Base-by-base conservation (phyloP, 2,113 vertebrate genomes). In the Protomyctophum bolini region DNA sequence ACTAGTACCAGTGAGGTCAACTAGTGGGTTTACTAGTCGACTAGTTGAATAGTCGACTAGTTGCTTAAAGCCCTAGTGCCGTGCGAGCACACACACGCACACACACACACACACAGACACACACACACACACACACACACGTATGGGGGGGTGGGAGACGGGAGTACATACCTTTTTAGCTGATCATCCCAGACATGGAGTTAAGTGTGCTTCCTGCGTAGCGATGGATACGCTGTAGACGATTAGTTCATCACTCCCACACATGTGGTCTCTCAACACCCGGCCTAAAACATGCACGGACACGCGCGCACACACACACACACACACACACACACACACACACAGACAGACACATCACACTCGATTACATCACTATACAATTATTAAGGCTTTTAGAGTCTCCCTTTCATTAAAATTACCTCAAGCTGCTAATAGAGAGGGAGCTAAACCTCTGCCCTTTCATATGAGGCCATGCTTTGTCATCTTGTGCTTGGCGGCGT, bases 121-220 rank as follows among this genome's bases (percentile, higher is more conserved):
- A 33, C 21, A 21, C 21, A 21, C 21, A 21, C 21, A 21, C 21
- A 21, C 21, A 21, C 21, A 21, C 21, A 21, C 21, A 2, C 2
- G 21, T 21, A 21, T 21, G 21, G 21, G 21, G 21, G 21, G 21
- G 21, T n/a, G n/a, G n/a, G n/a, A n/a, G n/a, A n/a, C n/a, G 46
- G 45, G 6, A 14, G 21, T 14, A 55, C 70, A 68, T 80, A 54
- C 63, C 71, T 66, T 70, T 58, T 56, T 54, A 62, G 29, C 66
- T 64, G 10, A 71, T 72, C 77, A 75, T 76, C 14, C 12, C 1
- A 6, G 72, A 64, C 21, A 21, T 10, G 54, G 15, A 6, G 7
- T 8, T 7, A 10, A 66, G 48, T 56, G 57, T 69, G 12, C 63
- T 46, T 72, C 63, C 64, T 58, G 14, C 28, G 55, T 21, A 48